Conservation (phyloP, 1,140 invertebrate genomes). For the Triops cancriformis region DNA sequence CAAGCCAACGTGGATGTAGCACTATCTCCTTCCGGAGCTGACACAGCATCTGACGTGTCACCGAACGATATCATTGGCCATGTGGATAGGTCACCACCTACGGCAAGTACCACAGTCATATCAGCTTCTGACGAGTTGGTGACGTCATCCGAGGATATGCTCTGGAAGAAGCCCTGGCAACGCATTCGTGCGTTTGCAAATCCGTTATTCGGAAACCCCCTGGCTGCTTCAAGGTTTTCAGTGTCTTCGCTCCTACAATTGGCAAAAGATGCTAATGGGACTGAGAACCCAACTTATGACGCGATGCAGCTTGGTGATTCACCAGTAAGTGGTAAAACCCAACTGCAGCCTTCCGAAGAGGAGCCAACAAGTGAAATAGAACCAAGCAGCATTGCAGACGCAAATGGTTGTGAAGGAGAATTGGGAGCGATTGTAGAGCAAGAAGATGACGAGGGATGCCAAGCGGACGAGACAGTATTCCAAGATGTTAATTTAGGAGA, state of each 20-base stretch:
- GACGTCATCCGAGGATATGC: background rate
- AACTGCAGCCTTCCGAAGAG: background rate
- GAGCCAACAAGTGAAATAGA: background rate
- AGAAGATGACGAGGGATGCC: background rate
- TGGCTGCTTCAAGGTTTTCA: background rate
- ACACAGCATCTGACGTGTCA: background rate
- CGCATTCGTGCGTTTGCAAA: slow-evolving; percentile 5
- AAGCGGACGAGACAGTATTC: background rate
- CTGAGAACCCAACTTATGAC: background rate
- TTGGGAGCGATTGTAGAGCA: background rate
- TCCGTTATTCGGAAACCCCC: background rate
- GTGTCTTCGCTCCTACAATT: background rate
- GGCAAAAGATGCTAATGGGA: background rate
- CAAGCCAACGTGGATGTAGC: background rate
- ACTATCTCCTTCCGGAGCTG: background rate
- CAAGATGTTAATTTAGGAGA: background rate
- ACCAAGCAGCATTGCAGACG: background rate
- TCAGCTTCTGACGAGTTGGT: background rate
- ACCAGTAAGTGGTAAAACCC: background rate
- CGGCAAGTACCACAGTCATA: background rate
- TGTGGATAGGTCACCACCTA: background rate
- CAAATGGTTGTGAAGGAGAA: background rate
- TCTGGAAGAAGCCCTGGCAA: background rate
- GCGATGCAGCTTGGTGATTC: background rate
- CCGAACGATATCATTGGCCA: background rate